Evolutionary conservation across 2,888 invertebrate genomes (phyloP), one percentile per base, ranked within the genome.

Genomic region (Malacosoma neustria): DNA sequence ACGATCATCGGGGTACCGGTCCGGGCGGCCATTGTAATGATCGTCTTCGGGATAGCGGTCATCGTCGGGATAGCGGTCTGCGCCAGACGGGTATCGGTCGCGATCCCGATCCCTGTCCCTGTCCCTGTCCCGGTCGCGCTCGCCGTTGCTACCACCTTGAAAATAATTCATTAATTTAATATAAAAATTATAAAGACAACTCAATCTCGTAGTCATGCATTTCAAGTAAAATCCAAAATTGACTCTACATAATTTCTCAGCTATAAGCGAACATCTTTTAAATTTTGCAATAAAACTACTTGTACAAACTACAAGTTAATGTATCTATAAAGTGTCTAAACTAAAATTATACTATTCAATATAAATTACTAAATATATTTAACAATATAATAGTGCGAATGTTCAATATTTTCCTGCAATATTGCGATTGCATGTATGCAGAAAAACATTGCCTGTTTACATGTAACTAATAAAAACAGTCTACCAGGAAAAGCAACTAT

Each of bases 11-110:
- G 61, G 63, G 72, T 82, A 87, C 50, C 87, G 81, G 59, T 89
- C 89, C 32, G 81, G 72, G 38, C 74, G 64, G 47, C 75, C 70
- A 54, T 48, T 48, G 44, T 82, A 86, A 45, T 81, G 77, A 56
- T 86, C 86, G 49, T 84, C 84, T 48, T 77, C 68, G 14, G 87
- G 76, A 61, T 87, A 88, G 42, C 88, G 81, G 51, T 87, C 88
- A 44, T 84, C 79, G 46, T 80, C 74, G 33, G 84, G 81, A 51
- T 84, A 81, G 57, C 84, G 77, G 53, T 84, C 82, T 42, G 69
- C 75, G 51, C 77, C 80, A 11, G 64, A 63, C 13, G 87, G 88
- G 58, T 87, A 87, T 50, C 81, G 57, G 48, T 74, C 74, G 36
- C 72, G 67, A 38, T 64, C 63, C 6, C 61, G 56, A 33, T 61